Percentiles rank a stretch among this genome's conserved stretches.
phyloP scores from a whole-genome alignment of 2,797 vertebrate species.

The Chelmon rostratus region DNA sequence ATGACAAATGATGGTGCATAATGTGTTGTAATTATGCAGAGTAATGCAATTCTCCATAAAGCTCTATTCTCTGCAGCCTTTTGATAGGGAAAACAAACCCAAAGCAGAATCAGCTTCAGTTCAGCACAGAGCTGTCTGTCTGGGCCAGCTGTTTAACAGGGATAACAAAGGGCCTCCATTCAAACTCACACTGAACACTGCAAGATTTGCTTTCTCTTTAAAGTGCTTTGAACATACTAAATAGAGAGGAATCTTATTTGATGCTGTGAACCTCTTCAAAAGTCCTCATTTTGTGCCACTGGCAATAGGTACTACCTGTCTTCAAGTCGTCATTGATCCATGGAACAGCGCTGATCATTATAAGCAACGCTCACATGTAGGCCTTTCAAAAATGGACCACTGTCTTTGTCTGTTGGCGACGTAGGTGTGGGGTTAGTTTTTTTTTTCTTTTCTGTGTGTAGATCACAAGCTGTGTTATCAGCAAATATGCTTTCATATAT shows the following conservation, averaged over 20 bases:
- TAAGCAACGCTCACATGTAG: background rate
- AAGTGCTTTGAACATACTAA: constrained; percentile 21
- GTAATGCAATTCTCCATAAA: constrained; percentile 67
- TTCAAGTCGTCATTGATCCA: constrained; percentile 1
- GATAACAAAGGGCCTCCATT: constrained; percentile 65
- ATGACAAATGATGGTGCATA: constrained; percentile 75
- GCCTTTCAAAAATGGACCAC: background rate
- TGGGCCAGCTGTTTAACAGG: constrained; percentile 64
- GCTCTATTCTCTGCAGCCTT: constrained; percentile 75
- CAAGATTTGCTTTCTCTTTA: constrained; percentile 19
- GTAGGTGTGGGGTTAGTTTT: background rate
- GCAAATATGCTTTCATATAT: background rate
- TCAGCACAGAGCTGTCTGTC: constrained; percentile 60
- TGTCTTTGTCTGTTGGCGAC: background rate
- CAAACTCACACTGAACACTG: constrained; percentile 30
- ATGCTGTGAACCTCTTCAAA: constrained; percentile 13
- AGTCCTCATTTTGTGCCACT: background rate
- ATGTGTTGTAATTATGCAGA: constrained; percentile 81
- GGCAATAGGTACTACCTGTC: constrained; percentile 11
- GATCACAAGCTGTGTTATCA: background rate
- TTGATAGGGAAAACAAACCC: constrained; percentile 76
- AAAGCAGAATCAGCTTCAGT: constrained; percentile 56
- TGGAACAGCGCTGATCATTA: background rate
- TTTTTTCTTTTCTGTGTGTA: background rate
- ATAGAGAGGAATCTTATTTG: background rate